Evolutionary conservation across 2,113 vertebrate species (phyloP).

Genomic region (Enhydra lutris): DNA sequence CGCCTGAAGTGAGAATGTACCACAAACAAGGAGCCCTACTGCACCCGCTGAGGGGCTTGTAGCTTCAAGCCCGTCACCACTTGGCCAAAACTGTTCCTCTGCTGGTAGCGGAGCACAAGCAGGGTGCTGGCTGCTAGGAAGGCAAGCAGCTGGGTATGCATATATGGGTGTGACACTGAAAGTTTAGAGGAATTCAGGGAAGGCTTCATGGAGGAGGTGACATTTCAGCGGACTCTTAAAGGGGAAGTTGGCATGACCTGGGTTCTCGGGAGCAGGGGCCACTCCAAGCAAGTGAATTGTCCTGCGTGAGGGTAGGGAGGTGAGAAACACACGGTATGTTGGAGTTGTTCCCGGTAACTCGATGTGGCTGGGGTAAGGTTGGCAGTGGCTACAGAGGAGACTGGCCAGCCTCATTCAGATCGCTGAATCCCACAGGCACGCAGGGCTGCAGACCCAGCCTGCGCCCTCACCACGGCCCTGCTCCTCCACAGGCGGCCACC

Average conservation of each 20-base stretch:
- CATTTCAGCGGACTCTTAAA: not conserved
- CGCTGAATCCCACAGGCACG: not conserved
- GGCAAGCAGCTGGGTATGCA: not conserved
- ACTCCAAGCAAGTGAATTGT: not conserved
- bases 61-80: not conserved
- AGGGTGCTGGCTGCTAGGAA: not conserved
- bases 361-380: not conserved
- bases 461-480: too few species aligned
- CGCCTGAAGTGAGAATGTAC: not conserved
- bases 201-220: not conserved
- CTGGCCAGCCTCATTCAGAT: not conserved
- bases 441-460: too few species aligned
- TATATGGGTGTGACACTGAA: not conserved
- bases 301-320: not conserved
- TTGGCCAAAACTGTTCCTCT: not conserved
- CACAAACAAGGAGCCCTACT: not conserved
- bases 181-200: not conserved
- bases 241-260: not conserved
- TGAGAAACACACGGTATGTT: not conserved
- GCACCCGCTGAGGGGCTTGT: not conserved
- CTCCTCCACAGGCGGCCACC: not conserved
- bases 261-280: not conserved
- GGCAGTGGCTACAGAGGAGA: not conserved
- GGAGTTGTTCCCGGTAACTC: not conserved
- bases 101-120: not conserved